Evolutionary conservation across 2,888 invertebrate genomes (phyloP).

Genomic region (Colletes collaris): DNA sequence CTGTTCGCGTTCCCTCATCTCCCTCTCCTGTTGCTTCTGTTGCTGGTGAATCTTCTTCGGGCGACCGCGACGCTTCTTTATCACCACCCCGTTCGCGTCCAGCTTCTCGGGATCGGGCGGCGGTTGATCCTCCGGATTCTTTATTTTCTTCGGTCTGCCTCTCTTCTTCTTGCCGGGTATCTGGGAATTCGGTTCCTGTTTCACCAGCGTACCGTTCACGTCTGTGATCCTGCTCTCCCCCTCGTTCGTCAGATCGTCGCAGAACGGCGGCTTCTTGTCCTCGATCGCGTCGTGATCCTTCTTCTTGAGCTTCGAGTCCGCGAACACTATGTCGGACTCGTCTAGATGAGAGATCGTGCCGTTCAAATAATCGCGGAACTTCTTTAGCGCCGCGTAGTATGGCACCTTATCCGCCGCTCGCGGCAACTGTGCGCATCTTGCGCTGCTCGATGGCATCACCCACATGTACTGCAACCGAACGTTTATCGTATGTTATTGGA

Average conservation of each 20-base stretch:
- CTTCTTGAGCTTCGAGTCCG: constrained; percentile 88
- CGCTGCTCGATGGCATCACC: constrained; percentile 99
- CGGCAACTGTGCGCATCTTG: constrained; percentile 98
- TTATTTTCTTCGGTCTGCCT: constrained; percentile 94
- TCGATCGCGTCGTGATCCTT: constrained; percentile 77
- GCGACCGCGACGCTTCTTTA: constrained; percentile 94
- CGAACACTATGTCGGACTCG: constrained; percentile 94
- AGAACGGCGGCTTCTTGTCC: constrained; percentile 76
- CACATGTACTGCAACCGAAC: constrained; percentile 92
- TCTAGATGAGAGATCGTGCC: constrained; percentile 93
- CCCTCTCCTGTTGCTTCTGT: constrained; percentile 78
- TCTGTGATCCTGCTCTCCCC: constrained; percentile 78
- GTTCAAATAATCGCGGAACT: constrained; percentile 96
- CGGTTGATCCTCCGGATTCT: constrained; percentile 88
- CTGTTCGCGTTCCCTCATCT: constrained; percentile 76
- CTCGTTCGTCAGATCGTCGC: constrained; percentile 74
- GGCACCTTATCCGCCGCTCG: constrained; percentile 99
- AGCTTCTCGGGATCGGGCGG: constrained; percentile 82
- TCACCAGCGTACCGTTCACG: constrained; percentile 73
- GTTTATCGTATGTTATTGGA: neutral
- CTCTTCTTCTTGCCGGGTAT: constrained; percentile 93
- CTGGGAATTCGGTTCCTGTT: constrained; percentile 77
- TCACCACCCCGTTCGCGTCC: constrained; percentile 85
- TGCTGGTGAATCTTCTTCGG: constrained; percentile 91
- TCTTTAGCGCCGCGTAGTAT: constrained; percentile 97